A percentile compares a stretch with the other conserved stretches of the same genome.
phyloP scores from a whole-genome alignment of 1,140 invertebrate genomes.

The Brachionus paranguensis region DNA sequence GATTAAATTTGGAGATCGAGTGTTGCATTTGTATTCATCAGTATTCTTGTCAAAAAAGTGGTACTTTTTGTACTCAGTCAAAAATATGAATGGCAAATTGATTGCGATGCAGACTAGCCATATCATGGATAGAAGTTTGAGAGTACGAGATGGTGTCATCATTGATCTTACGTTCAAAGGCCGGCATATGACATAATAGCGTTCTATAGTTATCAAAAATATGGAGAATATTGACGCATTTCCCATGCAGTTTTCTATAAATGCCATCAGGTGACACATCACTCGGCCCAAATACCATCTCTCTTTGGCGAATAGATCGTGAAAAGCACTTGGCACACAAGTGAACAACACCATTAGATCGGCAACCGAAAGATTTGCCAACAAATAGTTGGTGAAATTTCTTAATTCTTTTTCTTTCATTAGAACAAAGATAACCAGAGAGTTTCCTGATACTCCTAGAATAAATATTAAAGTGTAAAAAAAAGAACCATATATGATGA shows the following conservation, averaged over 20 bases:
- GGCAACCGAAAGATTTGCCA: conserved; percentile 54
- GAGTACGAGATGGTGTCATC: conserved; percentile 16
- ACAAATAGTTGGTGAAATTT: conserved; percentile 87
- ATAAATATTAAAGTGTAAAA: conserved; percentile 76
- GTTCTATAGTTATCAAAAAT: conserved; percentile 20
- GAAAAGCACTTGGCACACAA: conserved; percentile 44
- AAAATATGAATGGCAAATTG: conserved; percentile 32
- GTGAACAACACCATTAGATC: conserved; percentile 46
- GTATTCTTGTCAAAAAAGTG: conserved; percentile 20
- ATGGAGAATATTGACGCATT: conserved; percentile 17
- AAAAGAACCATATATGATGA: conserved; percentile 71
- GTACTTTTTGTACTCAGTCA: conserved; percentile 1
- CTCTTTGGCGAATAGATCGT: conserved; percentile 46
- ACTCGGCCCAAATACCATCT: conserved; percentile 45
- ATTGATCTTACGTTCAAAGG: conserved; percentile 31
- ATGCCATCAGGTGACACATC: conserved; percentile 44
- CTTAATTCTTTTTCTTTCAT: conserved; percentile 81
- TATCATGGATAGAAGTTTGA: conserved; percentile 8
- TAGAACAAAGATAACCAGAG: conserved; percentile 83
- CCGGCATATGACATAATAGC: conserved; percentile 25
- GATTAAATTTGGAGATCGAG: neutral
- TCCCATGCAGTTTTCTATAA: conserved; percentile 33
- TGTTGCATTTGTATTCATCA: conserved; percentile 18
- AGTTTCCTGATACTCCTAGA: conserved; percentile 75
- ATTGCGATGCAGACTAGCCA: conserved; percentile 26